Base-by-base conservation (phyloP, 2,113 vertebrate genomes). In the Scomber scombrus region DNA sequence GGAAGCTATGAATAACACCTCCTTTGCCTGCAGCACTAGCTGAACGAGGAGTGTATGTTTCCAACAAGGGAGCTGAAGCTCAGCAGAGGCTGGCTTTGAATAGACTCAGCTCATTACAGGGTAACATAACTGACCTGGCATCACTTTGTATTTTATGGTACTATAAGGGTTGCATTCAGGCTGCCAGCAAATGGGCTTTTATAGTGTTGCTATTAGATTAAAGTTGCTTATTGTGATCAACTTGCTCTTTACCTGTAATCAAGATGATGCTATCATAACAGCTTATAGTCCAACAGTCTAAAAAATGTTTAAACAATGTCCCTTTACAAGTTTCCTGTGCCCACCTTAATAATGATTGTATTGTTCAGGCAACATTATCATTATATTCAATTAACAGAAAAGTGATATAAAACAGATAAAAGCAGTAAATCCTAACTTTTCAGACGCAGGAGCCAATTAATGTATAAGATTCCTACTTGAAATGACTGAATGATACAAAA, bases 1-100 rank as follows among this genome's bases (percentile, higher is more conserved):
- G 1, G 69, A 64, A 65, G 67, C 85, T 81, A 70, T 87, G 77
- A 85, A 88, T 88, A 90, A 79, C 78, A 68, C 71, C 68, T 46
- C 26, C 68, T 80, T 74, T 56, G 63, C 78, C 83, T 55, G 34
- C 16, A 66, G 80, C 46, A 4, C 52, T 51, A 0, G 61, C 31
- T 63, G 45, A 26, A 67, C 46, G 73, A 45, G 56, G 11, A 65
- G 55, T 23, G 45, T 80, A 73, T 34, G 19, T 69, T 64, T 50
- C 54, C 19, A 62, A 51, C 21, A 16, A 61, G 61, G 21, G 63
- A 55, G 67, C 47, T 8, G 29, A 29, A 40, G 51, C 63, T 78
- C 52, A 50, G 21, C 50, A 34, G 34, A 64, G 64, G 34, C 16
- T 15, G 3, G 52, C 86, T 80, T 14, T 70, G 73, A 60, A 87